Conservation (phyloP, 2,888 invertebrate species). For the Spisula solida region DNA sequence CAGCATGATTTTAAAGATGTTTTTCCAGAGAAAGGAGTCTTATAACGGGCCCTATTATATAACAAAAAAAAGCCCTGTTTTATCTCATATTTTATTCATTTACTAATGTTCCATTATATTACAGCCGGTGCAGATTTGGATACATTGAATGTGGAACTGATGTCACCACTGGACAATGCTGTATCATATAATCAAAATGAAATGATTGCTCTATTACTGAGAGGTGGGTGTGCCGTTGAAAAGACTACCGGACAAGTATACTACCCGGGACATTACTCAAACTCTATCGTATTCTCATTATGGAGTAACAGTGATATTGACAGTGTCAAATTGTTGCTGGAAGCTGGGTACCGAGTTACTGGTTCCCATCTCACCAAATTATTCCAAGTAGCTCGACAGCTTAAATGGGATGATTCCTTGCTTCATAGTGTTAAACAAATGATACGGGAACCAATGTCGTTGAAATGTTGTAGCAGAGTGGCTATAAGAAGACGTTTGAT, state of each 20-base stretch:
- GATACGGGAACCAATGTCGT: slow-evolving; percentile 61
- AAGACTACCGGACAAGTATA: slow-evolving; percentile 69
- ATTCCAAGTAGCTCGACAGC: slow-evolving; percentile 52
- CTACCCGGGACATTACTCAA: slow-evolving; percentile 70
- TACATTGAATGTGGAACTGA: slow-evolving; percentile 70
- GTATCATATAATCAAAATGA: slow-evolving; percentile 65
- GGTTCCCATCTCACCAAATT: slow-evolving; percentile 61
- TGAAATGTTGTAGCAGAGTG: slow-evolving; percentile 57
- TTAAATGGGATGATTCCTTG: slow-evolving; percentile 65
- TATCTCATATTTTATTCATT: too few relatives aligned
- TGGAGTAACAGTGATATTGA: slow-evolving; percentile 70
- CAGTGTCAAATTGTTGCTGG: slow-evolving; percentile 65
- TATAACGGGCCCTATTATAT: too few relatives aligned
- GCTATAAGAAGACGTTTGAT: slow-evolving; percentile 62
- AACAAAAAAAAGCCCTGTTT: too few relatives aligned
- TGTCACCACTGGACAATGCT: slow-evolving; percentile 71
- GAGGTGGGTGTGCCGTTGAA: slow-evolving; percentile 72
- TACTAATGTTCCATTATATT: slow-evolving; percentile 7
- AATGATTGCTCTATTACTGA: slow-evolving; percentile 67
- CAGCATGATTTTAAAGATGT: too few relatives aligned
- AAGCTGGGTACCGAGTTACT: slow-evolving; percentile 69
- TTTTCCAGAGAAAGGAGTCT: too few relatives aligned
- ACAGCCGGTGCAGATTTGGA: slow-evolving; percentile 72
- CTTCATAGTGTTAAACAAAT: slow-evolving; percentile 50
- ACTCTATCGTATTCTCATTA: slow-evolving; percentile 69